Evolutionary conservation across 2,888 invertebrate genomes (phyloP), one percentile per base, ranked within the genome.

Genomic region (Coleophora deauratella): DNA sequence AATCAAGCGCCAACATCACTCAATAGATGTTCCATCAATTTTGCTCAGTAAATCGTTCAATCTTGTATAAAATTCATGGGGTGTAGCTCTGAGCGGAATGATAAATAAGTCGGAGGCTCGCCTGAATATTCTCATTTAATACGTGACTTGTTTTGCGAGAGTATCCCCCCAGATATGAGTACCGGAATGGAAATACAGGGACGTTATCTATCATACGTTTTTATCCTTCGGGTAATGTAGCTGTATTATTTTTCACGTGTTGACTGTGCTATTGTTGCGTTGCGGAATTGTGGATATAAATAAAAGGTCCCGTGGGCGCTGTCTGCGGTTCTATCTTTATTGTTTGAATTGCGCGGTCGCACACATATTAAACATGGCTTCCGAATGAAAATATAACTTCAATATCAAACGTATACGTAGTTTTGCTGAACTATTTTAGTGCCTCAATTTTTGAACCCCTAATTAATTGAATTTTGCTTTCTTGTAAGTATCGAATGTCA

Each of bases 11-110:
- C 67, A 72, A 74, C 81, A 74, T 64, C 70, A 67, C 66, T 72
- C 79, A 74, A 81, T 82, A 76, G 78, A 81, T 75, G 78, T 76
- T 74, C 76, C 81, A 84, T 85, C 82, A 84, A 84, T 85, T 79
- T 80, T 66, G 73, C 72, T 78, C 72, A 75, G 71, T 80, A 84
- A 84, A 82, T 84, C 84, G 82, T 75, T 84, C 84, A 79, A 82
- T 84, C 84, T 84, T 84, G 81, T 84, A 84, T 79, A 81, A 84
- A 84, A 85, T 84, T 85, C 82, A 85, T 82, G 79, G 82, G 75
- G 76, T 77, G 80, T 76, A 79, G 77, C 73, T 69, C 69, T 72
- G 80, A 75, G 73, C 67, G 70, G 84, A 79, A 85, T 85, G 85
- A 85, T 85, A 84, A 84, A 85, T 85, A 85, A 82, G 82, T 72